Evolutionary conservation across 2,888 invertebrate species (phyloP).

Genomic region (Meta bourneti): DNA sequence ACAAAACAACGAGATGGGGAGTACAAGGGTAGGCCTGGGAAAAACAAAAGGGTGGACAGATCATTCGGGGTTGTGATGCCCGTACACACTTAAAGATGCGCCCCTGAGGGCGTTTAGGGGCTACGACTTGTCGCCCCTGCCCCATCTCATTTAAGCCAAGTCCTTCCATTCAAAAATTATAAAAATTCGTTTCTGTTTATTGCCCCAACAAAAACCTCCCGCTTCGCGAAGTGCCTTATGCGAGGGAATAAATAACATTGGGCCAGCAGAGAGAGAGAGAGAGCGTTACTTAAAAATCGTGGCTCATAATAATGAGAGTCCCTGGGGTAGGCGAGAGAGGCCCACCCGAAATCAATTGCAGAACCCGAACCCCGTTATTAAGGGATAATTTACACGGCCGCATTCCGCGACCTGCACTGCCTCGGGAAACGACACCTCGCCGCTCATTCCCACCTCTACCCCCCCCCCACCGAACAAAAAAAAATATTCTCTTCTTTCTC

Average conservation of each 20-base stretch:
- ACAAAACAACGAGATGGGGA: too few species aligned
- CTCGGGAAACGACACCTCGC: conserved; percentile 43
- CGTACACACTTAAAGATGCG: too few species aligned
- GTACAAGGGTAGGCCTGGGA: too few species aligned
- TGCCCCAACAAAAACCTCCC: too few species aligned
- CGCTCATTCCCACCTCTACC: background rate
- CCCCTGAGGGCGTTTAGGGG: too few species aligned
- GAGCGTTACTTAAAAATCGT: conserved; percentile 73
- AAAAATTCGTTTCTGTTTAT: too few species aligned
- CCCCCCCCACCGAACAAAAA: too few species aligned
- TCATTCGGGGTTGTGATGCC: too few species aligned
- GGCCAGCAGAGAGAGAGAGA: conserved; percentile 1
- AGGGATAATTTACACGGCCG: conserved; percentile 76
- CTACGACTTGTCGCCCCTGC: too few species aligned
- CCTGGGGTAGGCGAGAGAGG: conserved; percentile 65
- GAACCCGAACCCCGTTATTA: conserved; percentile 75
- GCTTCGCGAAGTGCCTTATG: conserved; percentile 23
- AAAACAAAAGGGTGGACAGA: too few species aligned
- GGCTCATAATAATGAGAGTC: conserved; percentile 69
- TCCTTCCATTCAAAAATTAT: too few species aligned
- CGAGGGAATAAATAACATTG: conserved; percentile 55
- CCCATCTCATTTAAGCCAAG: too few species aligned
- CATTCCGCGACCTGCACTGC: conserved; percentile 72
- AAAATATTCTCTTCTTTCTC: background rate
- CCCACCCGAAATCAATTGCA: conserved; percentile 76